Base-by-base conservation (phyloP, 2,797 vertebrate genomes). In the Chlorospingus semifuscus region DNA sequence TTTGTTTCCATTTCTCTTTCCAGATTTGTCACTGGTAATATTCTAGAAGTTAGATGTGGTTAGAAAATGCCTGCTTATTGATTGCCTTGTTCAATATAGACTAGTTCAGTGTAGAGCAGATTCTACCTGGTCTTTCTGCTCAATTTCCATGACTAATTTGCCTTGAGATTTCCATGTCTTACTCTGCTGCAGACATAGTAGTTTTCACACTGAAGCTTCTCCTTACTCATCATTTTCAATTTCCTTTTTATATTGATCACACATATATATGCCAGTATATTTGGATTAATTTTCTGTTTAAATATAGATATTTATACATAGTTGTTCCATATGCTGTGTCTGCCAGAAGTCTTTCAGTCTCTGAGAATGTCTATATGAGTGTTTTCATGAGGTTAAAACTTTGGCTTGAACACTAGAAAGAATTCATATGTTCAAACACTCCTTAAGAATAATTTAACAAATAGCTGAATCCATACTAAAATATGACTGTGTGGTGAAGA, bases 221-320 rank as follows among this genome's bases (percentile, higher is more conserved):
- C 47, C 60, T 88, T 70, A 39, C 20, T 70, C 24, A 70, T 32
- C 0, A 32, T 74, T 80, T 93, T 65, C 68, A 88, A 6, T 64
- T 87, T 90, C 1, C 1, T 16, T 91, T 79, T 79, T 59, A 6
- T 72, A 74, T 29, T 30, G 57, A 14, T 30, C 64, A 36, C n/a
- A n/a, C 12, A 30, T 12, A 22, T 24, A 46, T 17, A 23, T 36
- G n/a, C 13, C 49, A 42, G 10, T 86, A 34, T 65, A 15, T 76
- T 82, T 87, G 50, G 34, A 80, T 88, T 49, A 29, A 83, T 92
- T 83, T 96, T 77, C 61, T 80, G 12, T 77, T 82, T 83, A 80
- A 83, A 63, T 80, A 15, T 16, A 72, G 9, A 21, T 34, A 12
- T 83, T 87, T 83, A n/a, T 86, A 52, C 41, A 30, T 34, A 68